phyloP scores from a whole-genome alignment of 2,888 invertebrate genomes.

The Furcula furcula region DNA sequence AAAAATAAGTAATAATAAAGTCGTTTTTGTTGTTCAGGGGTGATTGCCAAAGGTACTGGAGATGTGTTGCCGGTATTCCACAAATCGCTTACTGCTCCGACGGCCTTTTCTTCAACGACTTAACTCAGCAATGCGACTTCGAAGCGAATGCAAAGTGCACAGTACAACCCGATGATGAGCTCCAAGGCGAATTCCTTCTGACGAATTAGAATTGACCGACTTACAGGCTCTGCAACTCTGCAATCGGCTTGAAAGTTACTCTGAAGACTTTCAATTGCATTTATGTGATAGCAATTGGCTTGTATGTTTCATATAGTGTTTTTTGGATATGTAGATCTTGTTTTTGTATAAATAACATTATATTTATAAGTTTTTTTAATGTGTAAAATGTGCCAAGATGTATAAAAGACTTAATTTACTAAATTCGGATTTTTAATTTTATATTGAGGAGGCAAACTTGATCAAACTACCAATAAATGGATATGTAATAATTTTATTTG shows the following conservation, averaged over 20 bases:
- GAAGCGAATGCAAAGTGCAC: conserved; percentile 62
- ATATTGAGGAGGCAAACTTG: too few relatives aligned
- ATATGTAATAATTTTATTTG: too few relatives aligned
- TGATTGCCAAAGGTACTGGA: conserved; percentile 72
- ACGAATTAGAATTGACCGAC: conserved; percentile 37
- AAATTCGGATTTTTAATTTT: too few relatives aligned
- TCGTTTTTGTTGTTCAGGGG: conserved; percentile 37
- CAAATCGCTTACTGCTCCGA: conserved; percentile 56
- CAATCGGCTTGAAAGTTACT: background rate
- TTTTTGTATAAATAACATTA: too few relatives aligned
- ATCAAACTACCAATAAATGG: too few relatives aligned
- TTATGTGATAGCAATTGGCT: too few relatives aligned
- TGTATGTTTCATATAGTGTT: too few relatives aligned
- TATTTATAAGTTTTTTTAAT: too few relatives aligned
- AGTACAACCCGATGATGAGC: conserved; percentile 45
- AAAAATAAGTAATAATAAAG: too few relatives aligned
- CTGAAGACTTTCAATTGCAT: background rate
- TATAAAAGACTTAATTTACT: too few relatives aligned
- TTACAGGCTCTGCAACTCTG: background rate
- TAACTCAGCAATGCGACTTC: conserved; percentile 63
- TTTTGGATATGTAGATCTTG: background rate
- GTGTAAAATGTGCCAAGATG: too few relatives aligned
- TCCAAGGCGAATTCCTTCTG: conserved; percentile 60
- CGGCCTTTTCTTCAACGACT: conserved; percentile 66
- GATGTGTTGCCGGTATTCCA: conserved; percentile 49